Conservation (phyloP, 2,888 invertebrate species). For the Nephrotoma flavescens region DNA sequence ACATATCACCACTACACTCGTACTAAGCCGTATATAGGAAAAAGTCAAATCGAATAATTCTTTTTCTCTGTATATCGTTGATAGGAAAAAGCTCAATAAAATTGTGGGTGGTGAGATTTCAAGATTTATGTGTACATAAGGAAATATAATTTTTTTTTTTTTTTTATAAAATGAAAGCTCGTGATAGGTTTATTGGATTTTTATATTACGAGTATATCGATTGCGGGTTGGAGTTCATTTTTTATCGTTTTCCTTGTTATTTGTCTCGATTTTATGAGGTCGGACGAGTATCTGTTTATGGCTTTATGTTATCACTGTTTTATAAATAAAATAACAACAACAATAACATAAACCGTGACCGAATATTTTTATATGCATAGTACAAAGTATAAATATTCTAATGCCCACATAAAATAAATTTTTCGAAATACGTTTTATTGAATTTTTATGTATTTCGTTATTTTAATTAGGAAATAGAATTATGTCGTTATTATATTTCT, state of each 20-base stretch:
- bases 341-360: neutral
- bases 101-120: neutral
- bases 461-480: neutral
- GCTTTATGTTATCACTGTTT: too few relatives aligned
- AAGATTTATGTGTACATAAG: neutral
- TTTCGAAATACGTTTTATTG: neutral
- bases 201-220: neutral
- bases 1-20: neutral
- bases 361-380: neutral
- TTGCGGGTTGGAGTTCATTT: neutral
- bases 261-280: too few relatives aligned
- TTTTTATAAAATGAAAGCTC: neutral
- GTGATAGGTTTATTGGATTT: neutral
- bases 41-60: neutral
- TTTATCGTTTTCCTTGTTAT: too few relatives aligned
- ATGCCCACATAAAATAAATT: neutral
- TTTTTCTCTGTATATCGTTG: neutral
- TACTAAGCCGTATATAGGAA: neutral
- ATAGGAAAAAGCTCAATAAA: neutral
- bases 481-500: neutral
- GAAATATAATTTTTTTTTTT: neutral
- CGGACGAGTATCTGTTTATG: too few relatives aligned
- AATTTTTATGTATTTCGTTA: neutral
- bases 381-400: neutral
- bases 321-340: neutral